phyloP scores from a whole-genome alignment of 2,113 vertebrate genomes.

The Hypanus sabinus region DNA sequence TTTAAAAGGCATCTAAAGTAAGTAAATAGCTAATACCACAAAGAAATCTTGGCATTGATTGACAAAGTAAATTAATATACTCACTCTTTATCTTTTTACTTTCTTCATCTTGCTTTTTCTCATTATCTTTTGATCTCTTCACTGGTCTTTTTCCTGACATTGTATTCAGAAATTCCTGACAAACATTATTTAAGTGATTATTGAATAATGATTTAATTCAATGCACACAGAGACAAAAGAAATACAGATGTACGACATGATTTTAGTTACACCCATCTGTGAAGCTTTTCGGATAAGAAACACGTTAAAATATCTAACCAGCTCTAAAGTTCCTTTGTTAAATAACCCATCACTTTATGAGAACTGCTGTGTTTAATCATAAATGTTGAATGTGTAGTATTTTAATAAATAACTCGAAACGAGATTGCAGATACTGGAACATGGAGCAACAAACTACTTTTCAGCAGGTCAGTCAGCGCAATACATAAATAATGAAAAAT shows the following conservation, averaged over 20 bases:
- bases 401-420: neutral
- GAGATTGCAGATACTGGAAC: too few relatives aligned
- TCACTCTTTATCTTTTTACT: constrained; percentile 75
- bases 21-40: neutral
- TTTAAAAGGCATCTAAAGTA: neutral
- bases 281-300: neutral
- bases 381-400: neutral
- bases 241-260: neutral
- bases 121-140: constrained; percentile 55
- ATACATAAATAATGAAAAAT: too few relatives aligned
- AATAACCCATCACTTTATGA: neutral
- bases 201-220: neutral
- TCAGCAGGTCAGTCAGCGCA: too few relatives aligned
- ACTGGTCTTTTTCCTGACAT: constrained; percentile 71
- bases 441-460: too few relatives aligned
- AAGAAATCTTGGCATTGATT: neutral
- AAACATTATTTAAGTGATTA: neutral
- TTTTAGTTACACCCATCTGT: neutral
- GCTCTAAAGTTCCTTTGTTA: neutral
- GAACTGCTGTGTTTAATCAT: neutral
- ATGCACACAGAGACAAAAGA: neutral
- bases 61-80: neutral
- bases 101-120: constrained; percentile 45
- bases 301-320: neutral
- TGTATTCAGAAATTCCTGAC: constrained; percentile 38